Base-by-base conservation (phyloP, 2,113 vertebrate species). In the Phalacrocorax carbo region DNA sequence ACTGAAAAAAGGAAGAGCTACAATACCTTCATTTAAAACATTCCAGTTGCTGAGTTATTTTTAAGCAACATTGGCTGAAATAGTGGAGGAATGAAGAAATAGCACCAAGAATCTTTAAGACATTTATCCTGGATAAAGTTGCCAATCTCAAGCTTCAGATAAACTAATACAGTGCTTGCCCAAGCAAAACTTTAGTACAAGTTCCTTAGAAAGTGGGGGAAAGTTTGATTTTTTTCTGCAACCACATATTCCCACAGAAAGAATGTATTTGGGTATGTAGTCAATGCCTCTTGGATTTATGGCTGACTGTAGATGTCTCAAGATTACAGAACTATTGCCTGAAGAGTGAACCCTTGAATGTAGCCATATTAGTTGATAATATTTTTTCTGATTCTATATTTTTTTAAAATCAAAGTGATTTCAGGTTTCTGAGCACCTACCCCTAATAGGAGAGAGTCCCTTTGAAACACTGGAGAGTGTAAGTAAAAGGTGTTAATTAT, bases 401-500 rank as follows among this genome's bases (percentile, higher is more conserved):
- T 79, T 72, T 68, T 82, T 15, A 20, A 36, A 80, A 32, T 81
- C 78, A 42, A 88, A 85, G n/a, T 60, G 23, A 81, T 96, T 95
- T 88, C 71, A 83, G 38, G 42, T 90, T 95, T 95, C 71, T 66
- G 68, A 93, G 70, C 83, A 93, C 65, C 75, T 79, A 95, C 52
- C n/a, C 82, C 32, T 88, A 91, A 88, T 82, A 76, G 75, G 54
- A 91, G 92, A 62, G 62, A 93, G 94, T 91, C 73, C 0, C 0
- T 93, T 89, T 88, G 83, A 96, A 95, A 96, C 49, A 38, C 54
- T 83, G 49, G 52, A 93, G 90, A 94, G 88, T 75, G 48, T 81
- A 95, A 94, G 89, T 89, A 64, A 48, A 82, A 97, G 93, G 96
- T 97, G 97, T 95, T 97, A 97, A 98, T 95, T 97, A 94, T 27